Evolutionary conservation across 2,888 invertebrate species (phyloP).

Genomic region (Empis livida): DNA sequence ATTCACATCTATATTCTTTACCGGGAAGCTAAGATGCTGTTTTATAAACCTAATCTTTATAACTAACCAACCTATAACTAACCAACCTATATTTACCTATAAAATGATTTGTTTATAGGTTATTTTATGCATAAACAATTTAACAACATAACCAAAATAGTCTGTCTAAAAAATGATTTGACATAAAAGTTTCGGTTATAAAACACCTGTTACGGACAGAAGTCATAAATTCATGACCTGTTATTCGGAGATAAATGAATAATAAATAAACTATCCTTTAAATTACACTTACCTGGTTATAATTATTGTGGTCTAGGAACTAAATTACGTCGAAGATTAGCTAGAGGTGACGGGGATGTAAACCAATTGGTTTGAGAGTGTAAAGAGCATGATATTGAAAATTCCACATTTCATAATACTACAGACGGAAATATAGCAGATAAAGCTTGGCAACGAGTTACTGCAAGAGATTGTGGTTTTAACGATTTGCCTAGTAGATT

Average conservation of each 20-base stretch:
- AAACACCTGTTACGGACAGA: not conserved
- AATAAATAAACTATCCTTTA: conserved; percentile 15
- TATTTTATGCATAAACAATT: conserved; percentile 5
- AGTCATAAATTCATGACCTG: not conserved
- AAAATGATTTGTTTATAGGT: too few relatives aligned
- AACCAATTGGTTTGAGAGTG: conserved; percentile 20
- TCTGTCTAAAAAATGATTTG: not conserved
- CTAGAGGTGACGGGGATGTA: conserved; percentile 16
- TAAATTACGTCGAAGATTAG: conserved; percentile 15
- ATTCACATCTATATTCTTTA: not conserved
- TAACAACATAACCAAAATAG: not conserved
- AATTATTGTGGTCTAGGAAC: conserved; percentile 22
- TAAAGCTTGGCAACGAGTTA: conserved; percentile 7
- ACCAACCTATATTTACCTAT: too few relatives aligned
- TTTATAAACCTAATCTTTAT: not conserved
- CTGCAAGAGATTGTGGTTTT: conserved; percentile 6
- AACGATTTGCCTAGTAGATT: too few relatives aligned
- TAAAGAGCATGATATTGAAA: conserved; percentile 12
- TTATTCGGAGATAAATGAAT: conserved; percentile 6
- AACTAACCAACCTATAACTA: conserved; percentile 14
- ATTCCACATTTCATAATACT: conserved; percentile 5
- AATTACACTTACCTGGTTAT: conserved; percentile 17
- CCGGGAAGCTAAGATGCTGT: not conserved
- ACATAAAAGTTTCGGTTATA: not conserved
- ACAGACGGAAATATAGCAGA: conserved; percentile 5